phyloP scores from a whole-genome alignment of 2,113 vertebrate genomes.

The Redunca redunca region DNA sequence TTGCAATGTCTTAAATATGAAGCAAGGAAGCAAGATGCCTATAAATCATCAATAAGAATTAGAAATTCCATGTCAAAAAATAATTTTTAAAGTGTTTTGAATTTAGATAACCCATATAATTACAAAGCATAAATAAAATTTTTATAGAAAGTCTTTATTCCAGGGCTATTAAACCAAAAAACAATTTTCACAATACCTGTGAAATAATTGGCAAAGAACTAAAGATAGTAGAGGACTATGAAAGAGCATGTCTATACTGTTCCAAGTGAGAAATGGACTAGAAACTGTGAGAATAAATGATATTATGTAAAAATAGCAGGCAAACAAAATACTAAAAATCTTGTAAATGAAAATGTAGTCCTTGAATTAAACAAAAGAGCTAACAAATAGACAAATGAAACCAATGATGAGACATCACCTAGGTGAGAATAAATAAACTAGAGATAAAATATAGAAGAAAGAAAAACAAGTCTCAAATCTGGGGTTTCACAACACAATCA shows the following conservation, averaged over 20 bases:
- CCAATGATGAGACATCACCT: neutral
- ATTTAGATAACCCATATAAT: neutral
- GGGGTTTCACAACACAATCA: neutral
- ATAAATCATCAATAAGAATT: neutral
- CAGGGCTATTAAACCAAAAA: neutral
- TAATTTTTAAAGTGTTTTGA: neutral
- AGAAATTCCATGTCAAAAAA: neutral
- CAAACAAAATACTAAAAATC: neutral
- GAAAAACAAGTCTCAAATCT: neutral
- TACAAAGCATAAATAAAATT: neutral
- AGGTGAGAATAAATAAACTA: neutral
- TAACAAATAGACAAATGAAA: neutral
- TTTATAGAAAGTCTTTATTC: neutral
- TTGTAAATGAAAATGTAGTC: neutral
- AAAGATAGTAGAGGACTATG: neutral
- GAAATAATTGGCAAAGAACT: neutral
- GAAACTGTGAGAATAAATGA: neutral
- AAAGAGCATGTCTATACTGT: neutral
- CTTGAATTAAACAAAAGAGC: neutral
- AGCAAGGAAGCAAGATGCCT: neutral
- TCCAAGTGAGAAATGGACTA: neutral
- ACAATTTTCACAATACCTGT: neutral
- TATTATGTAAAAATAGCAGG: neutral
- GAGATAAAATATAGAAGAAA: neutral
- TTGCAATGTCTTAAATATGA: neutral